phyloP scores from a whole-genome alignment of 2,888 invertebrate genomes.

The Ophion slaviceki region DNA sequence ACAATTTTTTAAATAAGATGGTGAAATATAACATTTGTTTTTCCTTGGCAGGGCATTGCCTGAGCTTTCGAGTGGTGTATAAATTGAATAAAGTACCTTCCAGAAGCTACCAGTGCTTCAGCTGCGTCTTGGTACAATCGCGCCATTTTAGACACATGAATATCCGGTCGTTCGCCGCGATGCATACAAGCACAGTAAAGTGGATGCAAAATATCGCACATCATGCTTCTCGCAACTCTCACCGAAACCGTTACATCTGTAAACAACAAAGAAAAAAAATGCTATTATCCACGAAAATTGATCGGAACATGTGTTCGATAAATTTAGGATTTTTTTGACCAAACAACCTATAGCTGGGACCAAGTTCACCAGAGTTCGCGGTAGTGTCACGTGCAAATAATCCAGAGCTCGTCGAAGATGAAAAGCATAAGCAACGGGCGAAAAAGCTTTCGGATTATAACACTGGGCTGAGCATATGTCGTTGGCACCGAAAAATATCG shows the following conservation, averaged over 20 bases:
- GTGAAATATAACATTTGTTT: no score
- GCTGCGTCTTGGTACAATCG: constrained; percentile 88
- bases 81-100: constrained; percentile 77
- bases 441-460: constrained; percentile 82
- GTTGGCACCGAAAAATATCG: constrained; percentile 90
- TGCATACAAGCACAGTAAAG: constrained; percentile 91
- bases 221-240: constrained; percentile 86
- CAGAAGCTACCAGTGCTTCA: constrained; percentile 85
- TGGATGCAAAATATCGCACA: constrained; percentile 89
- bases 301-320: constrained; percentile 16
- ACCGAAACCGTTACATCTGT: constrained; percentile 90
- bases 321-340: constrained; percentile 35
- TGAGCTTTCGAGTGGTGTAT: no score
- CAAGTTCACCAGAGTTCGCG: constrained; percentile 89
- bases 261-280: constrained; percentile 65
- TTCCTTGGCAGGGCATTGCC: no score
- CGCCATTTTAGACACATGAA: constrained; percentile 87
- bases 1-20: no score
- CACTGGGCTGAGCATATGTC: constrained; percentile 91
- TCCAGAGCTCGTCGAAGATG: constrained; percentile 88
- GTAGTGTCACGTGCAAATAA: constrained; percentile 87
- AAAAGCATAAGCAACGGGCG: constrained; percentile 86
- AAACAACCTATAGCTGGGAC: constrained; percentile 88
- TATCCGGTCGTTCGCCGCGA: constrained; percentile 85
- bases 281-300: background rate